Evolutionary conservation across 1,140 invertebrate species (phyloP), one percentile per base, ranked within the genome.

Genomic region (Musca vetustissima): DNA sequence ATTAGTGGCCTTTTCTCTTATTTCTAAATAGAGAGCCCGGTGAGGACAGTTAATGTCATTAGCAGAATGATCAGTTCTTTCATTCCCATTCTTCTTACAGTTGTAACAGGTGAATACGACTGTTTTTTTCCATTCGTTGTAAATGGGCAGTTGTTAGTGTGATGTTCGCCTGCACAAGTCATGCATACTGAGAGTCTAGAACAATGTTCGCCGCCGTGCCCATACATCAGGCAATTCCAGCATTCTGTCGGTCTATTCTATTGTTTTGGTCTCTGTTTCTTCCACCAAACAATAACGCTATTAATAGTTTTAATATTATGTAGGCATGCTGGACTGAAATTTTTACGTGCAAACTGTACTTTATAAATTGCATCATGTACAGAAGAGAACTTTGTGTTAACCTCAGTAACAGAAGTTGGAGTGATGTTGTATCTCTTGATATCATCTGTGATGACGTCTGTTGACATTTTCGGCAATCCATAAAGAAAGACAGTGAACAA

Each of bases 141-240:
- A 19, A 19, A 52, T 4, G 50, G 50, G 9, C 50, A 52, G 7
- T 17, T 17, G n/a, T 52, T 52, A 1, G 15, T 19, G 17, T 52
- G 15, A 52, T 52, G 17, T 4, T 52, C 50, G 50, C 9, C 17
- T 9, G 50, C 50, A 9, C 17, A 52, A 19, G 19, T 52, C 50
- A 19, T 52, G 50, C 50, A 52, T n/a, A 21, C 53, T 14, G 53
- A 9, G 15, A 6, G 53, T 25, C 53, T 1, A 57, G 4, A 3
- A 57, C 22, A 57, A 25, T 57, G 22, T 25, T 57, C 53, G 1
- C 53, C 53, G 1, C 53, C 53, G 14, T 57, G 22, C 11, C 22
- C 53, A 57, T 57, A 57, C 53, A 57, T 57, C 0, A 57, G 24
- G 24, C 24, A 57, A 13, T 57, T 57, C 24, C 53, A 57, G 25